Conservation (phyloP, 2,888 invertebrate species). For the Rotaria sp. region DNA sequence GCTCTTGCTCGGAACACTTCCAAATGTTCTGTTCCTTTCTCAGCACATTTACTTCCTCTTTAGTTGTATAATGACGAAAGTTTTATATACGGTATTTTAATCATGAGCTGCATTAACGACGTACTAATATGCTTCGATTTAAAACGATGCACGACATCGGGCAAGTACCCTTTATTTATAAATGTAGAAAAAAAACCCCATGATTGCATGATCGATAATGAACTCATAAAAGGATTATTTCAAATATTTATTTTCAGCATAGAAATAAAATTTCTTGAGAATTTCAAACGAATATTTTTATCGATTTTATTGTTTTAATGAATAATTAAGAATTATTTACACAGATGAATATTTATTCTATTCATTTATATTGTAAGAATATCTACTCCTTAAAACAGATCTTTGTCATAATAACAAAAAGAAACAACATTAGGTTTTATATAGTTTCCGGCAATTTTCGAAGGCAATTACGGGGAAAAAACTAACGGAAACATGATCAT, state of each 20-base stretch:
- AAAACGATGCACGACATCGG: neutral
- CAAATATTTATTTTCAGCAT: neutral
- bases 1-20: too few relatives aligned
- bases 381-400: too few relatives aligned
- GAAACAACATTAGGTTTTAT: neutral
- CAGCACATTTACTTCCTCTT: too few relatives aligned
- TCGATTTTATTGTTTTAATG: neutral
- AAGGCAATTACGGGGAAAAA: neutral
- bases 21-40: too few relatives aligned
- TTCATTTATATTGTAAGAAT: too few relatives aligned
- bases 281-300: neutral
- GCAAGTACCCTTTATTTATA: too few relatives aligned
- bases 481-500: neutral
- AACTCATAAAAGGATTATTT: neutral
- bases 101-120: neutral
- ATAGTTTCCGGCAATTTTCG: neutral
- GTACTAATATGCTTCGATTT: neutral
- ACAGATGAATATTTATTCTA: too few relatives aligned
- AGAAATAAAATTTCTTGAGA: neutral
- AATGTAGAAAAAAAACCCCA: neutral
- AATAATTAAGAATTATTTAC: too few relatives aligned
- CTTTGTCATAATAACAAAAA: neutral
- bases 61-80: too few relatives aligned
- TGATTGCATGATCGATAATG: neutral
- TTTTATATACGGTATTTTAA: neutral